A percentile compares a stretch with the other conserved stretches of the same genome.
These are phyloP conservation scores for Polyommatus iphigenia DNA, from an alignment of 2,888 invertebrate species.

Conservation along the genomic window DNA sequence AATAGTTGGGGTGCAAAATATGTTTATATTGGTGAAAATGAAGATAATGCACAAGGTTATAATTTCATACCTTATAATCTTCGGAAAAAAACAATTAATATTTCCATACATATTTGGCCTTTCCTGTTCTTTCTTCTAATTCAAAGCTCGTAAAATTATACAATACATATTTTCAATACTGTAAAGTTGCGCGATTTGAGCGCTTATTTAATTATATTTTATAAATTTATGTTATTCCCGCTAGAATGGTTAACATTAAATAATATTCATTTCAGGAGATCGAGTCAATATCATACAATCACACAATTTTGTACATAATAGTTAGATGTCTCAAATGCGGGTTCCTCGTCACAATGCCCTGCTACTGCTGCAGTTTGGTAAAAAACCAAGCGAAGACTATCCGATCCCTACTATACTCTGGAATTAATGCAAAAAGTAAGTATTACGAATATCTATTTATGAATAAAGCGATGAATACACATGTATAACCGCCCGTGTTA, in stretches of 20 bases:
- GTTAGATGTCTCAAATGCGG: background rate
- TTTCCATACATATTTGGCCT: too few relatives aligned
- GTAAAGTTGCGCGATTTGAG: too few relatives aligned
- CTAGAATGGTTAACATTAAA: background rate
- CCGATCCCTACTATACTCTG: constrained; percentile 3
- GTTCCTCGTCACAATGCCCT: background rate
- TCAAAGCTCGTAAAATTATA: too few relatives aligned
- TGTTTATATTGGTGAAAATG: background rate
- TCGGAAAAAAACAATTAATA: background rate
- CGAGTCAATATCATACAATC: background rate
- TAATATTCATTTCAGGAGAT: background rate
- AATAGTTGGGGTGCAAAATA: background rate
- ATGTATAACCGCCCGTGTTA: too few relatives aligned
- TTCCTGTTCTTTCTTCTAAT: too few relatives aligned
- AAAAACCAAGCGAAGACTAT: constrained; percentile 1
- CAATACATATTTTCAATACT: too few relatives aligned
- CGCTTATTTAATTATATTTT: too few relatives aligned
- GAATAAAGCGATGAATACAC: background rate
- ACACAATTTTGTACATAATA: background rate
- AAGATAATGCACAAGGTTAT: background rate
- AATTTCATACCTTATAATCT: background rate
- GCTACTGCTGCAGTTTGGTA: constrained; percentile 17
- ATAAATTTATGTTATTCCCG: background rate
- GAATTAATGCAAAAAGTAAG: constrained; percentile 9
- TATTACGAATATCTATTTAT: background rate